These are phyloP conservation scores for Heliconius erato DNA, from an alignment of 2,888 invertebrate genomes.

Conservation along the genomic window DNA sequence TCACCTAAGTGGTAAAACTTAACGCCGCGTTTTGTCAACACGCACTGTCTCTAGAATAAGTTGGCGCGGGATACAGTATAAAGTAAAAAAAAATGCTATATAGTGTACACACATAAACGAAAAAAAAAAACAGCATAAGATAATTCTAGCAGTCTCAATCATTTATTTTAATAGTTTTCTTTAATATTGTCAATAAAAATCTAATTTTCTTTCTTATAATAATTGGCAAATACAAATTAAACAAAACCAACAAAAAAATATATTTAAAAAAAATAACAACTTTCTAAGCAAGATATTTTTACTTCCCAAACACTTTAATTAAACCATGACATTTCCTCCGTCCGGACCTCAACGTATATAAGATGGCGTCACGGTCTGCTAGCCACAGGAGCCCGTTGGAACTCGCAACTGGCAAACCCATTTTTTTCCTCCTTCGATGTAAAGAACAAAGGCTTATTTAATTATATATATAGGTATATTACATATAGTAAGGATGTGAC, in stretches of 20 bases:
- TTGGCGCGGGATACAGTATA: neutral
- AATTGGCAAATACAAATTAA: neutral
- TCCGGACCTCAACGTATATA: constrained; percentile 34
- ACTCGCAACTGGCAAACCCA: constrained; percentile 35
- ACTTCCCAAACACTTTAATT: constrained; percentile 28
- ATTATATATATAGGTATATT: constrained; percentile 11
- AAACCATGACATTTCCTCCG: constrained; percentile 41
- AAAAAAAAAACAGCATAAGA: too few relatives aligned
- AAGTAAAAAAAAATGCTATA: neutral
- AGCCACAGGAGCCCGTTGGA: constrained; percentile 52
- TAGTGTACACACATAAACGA: neutral
- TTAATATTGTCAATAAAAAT: neutral
- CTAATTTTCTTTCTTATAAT: neutral
- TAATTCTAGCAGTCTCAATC: neutral
- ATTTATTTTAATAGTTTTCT: neutral
- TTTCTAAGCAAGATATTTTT: neutral
- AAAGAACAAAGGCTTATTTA: constrained; percentile 33
- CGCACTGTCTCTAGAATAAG: too few relatives aligned
- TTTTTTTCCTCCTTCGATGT: constrained; percentile 42
- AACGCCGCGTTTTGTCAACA: too few relatives aligned
- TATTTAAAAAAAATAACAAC: neutral
- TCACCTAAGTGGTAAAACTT: too few relatives aligned
- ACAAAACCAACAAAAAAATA: neutral
- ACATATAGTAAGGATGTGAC: neutral
- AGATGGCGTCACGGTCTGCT: constrained; percentile 54